Percentiles rank a stretch among this genome's conserved stretches.
These are phyloP conservation scores for Trogon surrucura DNA, from an alignment of 2,113 vertebrate species.

Conservation along the genomic window DNA sequence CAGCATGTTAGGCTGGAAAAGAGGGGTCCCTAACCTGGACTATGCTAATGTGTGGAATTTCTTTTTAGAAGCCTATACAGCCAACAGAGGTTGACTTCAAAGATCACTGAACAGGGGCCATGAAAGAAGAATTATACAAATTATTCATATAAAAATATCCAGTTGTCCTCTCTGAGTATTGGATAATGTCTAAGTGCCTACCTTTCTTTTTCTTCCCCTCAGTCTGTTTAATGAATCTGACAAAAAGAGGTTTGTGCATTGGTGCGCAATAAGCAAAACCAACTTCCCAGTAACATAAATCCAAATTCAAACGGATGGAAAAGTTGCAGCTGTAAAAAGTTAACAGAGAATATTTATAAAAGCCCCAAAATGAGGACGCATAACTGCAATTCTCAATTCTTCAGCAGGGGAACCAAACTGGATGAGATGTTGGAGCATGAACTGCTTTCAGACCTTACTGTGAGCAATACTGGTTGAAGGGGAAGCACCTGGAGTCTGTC, in stretches of 20 bases:
- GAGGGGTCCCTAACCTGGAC: neutral
- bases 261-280: neutral
- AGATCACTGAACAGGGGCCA: neutral
- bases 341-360: neutral
- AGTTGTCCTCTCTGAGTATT: neutral
- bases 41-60: neutral
- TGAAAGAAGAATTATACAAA: neutral
- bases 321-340: neutral
- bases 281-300: neutral
- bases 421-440: neutral
- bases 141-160: neutral
- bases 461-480: neutral
- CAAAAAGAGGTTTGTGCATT: neutral
- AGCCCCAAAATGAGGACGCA: neutral
- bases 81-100: rapidly evolving
- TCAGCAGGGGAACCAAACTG: neutral
- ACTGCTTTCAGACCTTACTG: neutral
- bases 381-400: neutral
- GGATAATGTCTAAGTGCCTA: neutral
- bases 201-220: neutral
- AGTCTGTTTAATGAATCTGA: neutral
- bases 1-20: neutral
- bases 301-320: neutral
- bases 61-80: neutral
- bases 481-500: neutral